Evolutionary conservation across 2,113 vertebrate species (phyloP).

Genomic region (Chaenogobius annularis): DNA sequence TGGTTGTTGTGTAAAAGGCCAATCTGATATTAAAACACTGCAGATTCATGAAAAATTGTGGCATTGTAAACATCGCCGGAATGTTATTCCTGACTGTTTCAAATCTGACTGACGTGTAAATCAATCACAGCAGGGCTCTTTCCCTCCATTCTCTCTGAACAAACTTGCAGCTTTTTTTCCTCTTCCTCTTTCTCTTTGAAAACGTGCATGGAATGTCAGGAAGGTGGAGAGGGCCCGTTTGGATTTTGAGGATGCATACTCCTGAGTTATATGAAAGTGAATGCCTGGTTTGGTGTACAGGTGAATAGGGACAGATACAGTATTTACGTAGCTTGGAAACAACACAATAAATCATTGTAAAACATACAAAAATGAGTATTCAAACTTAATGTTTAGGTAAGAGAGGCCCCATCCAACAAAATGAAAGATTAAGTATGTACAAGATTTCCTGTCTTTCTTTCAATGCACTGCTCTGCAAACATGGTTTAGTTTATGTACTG

Average conservation of each 20-base stretch:
- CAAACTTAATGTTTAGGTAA: conserved; percentile 21
- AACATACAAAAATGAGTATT: background rate
- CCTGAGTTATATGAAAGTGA: background rate
- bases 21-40: too few relatives aligned
- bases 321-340: background rate
- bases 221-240: conserved; percentile 18
- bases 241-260: conserved; percentile 12
- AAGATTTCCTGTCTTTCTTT: conserved; percentile 63
- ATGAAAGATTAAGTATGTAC: conserved; percentile 68
- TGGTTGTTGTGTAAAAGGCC: too few relatives aligned
- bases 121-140: conserved; percentile 43
- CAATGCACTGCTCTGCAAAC: conserved; percentile 51
- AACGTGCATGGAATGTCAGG: conserved; percentile 46
- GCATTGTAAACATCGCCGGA: too few relatives aligned
- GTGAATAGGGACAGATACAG: background rate
- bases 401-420: conserved; percentile 35
- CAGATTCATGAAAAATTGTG: too few relatives aligned
- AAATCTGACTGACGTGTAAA: conserved; percentile 30
- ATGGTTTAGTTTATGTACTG: conserved; percentile 65
- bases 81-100: background rate
- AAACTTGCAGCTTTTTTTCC: conserved; percentile 32
- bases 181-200: conserved; percentile 45
- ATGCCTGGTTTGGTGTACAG: background rate
- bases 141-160: conserved; percentile 33
- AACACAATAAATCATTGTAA: background rate